phyloP scores from a whole-genome alignment of 2,113 vertebrate species.

The Tapirus terrestris region DNA sequence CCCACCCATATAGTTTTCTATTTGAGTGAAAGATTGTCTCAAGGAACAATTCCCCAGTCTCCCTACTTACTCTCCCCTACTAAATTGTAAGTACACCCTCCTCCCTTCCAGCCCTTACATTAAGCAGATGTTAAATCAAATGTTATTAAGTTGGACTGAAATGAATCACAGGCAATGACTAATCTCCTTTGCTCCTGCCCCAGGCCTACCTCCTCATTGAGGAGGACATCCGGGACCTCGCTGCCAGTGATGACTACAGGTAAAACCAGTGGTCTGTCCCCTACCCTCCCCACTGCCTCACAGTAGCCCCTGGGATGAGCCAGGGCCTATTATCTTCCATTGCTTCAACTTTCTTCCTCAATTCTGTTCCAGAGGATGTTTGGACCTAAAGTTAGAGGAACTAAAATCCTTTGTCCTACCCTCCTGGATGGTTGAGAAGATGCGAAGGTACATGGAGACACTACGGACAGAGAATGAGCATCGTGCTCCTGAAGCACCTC shows the following conservation, averaged over 20 bases:
- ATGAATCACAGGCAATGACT: not conserved
- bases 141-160: not conserved
- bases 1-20: not conserved
- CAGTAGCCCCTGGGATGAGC: not conserved
- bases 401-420: conserved; percentile 94
- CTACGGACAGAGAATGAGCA: conserved; percentile 90
- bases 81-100: not conserved
- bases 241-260: conserved; percentile 95
- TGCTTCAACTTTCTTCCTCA: not conserved
- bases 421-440: conserved; percentile 96
- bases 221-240: conserved; percentile 95
- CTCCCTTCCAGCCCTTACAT: not conserved
- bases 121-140: not conserved
- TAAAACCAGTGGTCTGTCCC: conserved; percentile 66
- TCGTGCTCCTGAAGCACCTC: conserved; percentile 41
- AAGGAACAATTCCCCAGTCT: not conserved
- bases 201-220: conserved; percentile 97
- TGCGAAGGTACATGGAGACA: conserved; percentile 95
- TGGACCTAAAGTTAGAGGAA: conserved; percentile 94
- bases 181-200: not conserved
- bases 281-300: not conserved
- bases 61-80: not conserved
- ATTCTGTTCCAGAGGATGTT: conserved; percentile 88
- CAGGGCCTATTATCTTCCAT: not conserved
- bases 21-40: not conserved